phyloP scores from a whole-genome alignment of 1,140 invertebrate genomes.

The Anastatus disparis region DNA sequence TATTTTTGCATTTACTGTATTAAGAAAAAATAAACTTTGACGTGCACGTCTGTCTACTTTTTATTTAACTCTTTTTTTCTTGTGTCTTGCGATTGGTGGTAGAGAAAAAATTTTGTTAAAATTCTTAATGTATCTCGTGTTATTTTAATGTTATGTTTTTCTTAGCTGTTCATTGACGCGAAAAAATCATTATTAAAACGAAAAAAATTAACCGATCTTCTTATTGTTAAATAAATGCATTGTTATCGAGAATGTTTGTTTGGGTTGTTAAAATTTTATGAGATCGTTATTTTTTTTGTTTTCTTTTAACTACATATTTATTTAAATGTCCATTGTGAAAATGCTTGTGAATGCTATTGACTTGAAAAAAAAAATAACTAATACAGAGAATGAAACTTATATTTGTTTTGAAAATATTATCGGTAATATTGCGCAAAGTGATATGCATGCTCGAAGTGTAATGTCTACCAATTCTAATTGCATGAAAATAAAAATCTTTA shows the following conservation, averaged over 20 bases:
- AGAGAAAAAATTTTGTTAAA: too few relatives aligned
- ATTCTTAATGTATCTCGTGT: too few relatives aligned
- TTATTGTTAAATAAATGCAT: neutral
- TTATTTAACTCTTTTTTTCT: too few relatives aligned
- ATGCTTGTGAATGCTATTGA: neutral
- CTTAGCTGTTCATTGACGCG: constrained; percentile 7
- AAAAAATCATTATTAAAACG: neutral
- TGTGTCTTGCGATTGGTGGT: too few relatives aligned
- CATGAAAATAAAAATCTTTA: constrained; percentile 22
- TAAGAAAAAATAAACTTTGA: too few relatives aligned
- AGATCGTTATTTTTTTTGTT: constrained; percentile 22
- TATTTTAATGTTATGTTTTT: too few relatives aligned
- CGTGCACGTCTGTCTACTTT: too few relatives aligned
- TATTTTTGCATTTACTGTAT: too few relatives aligned
- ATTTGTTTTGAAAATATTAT: constrained; percentile 9
- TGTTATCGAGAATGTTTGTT: constrained; percentile 13
- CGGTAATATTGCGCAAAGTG: neutral
- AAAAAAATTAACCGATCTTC: constrained; percentile 11
- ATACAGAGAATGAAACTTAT: neutral
- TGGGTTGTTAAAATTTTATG: constrained; percentile 16
- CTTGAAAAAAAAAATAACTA: constrained; percentile 8
- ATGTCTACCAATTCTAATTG: constrained; percentile 5
- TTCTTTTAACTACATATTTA: constrained; percentile 4
- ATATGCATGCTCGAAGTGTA: constrained; percentile 17
- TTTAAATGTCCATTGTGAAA: constrained; percentile 1